Evolutionary conservation across 1,140 invertebrate genomes (phyloP), one percentile per base, ranked within the genome.

Genomic region (Arion vulgaris): DNA sequence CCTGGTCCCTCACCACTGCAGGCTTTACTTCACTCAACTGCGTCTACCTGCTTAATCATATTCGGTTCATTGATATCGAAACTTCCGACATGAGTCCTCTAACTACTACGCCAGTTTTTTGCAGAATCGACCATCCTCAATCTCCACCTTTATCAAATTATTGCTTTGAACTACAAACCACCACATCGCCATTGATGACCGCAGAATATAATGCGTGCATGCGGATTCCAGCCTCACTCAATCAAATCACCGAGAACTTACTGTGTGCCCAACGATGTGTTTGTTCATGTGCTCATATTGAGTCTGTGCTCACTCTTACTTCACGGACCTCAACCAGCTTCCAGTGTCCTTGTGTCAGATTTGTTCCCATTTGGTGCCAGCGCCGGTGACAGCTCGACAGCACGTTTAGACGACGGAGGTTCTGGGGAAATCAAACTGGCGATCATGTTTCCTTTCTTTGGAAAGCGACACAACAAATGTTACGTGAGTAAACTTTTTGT

Each of bases 371-470:
- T 79, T 73, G 53, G 76, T 38, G 13, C 19, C 2, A 39, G 39
- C 5, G 39, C 45, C 1, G 71, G 76, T 38, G 83, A 84, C 69
- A 84, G 49, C 32, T 7, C 28, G 45, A 84, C 83, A 39, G 69
- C 32, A 0, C 1, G 38, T 11, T 9, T 19, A 34, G 83, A 84
- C 36, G 83, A 84, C 28, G 83, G 83, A 36, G 76, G 83, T 9
- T 84, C 83, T 17, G 83, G 83, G 19, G 53, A n/a, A 36, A 82
- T 84, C 38, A 81, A 66, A 66, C 34, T 84, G 13, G 51, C 34
- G 23, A 36, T 82, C 39, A 26, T 28, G 17, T 84, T 82, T 39
- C 83, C 83, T 13, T 84, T 84, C 76, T 84, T 82, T 36, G 80
- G 62, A 68, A 82, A 45, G n/a, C 15, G 11, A 13, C 66, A 84